Conservation (phyloP, 2,888 invertebrate species). For the Lepidonotus clava region DNA sequence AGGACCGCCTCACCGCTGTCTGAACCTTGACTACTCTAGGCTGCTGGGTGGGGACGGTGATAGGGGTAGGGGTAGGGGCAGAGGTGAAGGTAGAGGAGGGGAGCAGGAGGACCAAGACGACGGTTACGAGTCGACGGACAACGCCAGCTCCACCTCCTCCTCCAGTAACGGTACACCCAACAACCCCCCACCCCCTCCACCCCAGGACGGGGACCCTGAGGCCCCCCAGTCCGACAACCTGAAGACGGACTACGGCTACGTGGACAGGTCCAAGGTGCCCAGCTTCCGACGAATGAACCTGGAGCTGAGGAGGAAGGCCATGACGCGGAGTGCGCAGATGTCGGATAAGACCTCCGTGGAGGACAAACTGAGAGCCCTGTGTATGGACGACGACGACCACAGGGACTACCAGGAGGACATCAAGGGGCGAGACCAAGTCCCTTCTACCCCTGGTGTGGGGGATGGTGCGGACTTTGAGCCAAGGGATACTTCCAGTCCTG, state of each 20-base stretch:
- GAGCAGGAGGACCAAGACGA: neutral
- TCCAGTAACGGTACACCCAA: neutral
- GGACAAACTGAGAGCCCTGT: neutral
- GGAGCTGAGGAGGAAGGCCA: constrained; percentile 3
- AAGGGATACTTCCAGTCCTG: constrained; percentile 22
- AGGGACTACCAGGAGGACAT: neutral
- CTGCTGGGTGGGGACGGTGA: neutral
- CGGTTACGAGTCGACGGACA: constrained; percentile 39
- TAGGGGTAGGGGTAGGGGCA: no score
- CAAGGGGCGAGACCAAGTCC: neutral
- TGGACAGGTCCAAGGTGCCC: neutral
- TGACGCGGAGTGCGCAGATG: neutral
- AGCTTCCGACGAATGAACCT: constrained; percentile 27
- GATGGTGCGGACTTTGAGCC: neutral
- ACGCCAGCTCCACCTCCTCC: constrained; percentile 43
- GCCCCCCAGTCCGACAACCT: neutral
- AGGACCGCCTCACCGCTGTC: neutral
- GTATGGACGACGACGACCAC: neutral
- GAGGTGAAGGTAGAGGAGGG: no score
- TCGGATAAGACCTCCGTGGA: neutral
- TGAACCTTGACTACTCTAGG: constrained; percentile 10
- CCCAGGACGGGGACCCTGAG: neutral
- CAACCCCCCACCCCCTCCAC: neutral
- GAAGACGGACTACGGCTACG: constrained; percentile 25
- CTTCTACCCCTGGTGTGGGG: neutral